Evolutionary conservation across 2,888 invertebrate species (phyloP), one percentile per base, ranked within the genome.

Genomic region (Siphlonurus alternatus): DNA sequence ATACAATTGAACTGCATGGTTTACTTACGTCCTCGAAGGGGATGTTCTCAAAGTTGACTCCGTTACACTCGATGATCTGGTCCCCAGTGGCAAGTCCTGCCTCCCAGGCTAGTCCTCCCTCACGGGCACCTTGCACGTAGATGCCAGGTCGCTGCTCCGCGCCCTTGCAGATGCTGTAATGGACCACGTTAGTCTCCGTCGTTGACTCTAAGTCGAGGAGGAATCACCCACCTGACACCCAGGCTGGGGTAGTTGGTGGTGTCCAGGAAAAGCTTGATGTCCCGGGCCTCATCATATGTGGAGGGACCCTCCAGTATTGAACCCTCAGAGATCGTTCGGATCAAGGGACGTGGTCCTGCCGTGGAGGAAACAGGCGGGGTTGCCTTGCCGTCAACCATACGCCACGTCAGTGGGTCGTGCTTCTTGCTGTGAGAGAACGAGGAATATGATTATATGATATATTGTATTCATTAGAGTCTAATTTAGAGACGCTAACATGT

Each of bases 61-160:
- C 91, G 74, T 96, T 95, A 75, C 94, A 94, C 70, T 87, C 87
- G 63, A 94, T 75, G 68, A 96, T 89, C 76, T 94, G 93, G 75
- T 96, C 95, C 3, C 94, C 94, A 0, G 92, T 89, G 70, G 89
- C 81, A 19, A 96, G 77, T 0, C 94, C 94, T 1, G 91, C 89
- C 71, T 92, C 89, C 61, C 89, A 81, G 0, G 94, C 94, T 65
- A 94, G 86, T 59, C 94, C 92, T 24, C 88, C 88, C 69, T 90
- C 90, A 73, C 91, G 87, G 63, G 93, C 92, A 70, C 91, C 91
- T 78, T 95, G 89, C 54, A 93, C 85, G 74, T 88, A 93, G 69
- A 93, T 91, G 53, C 93, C 93, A 1, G 89, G 89, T 72, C 87
- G 87, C 85, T 88, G 88, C 68, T 87, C 86, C 2, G 91, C 91